These are phyloP conservation scores for Varroa destructor DNA, from an alignment of 1,140 invertebrate genomes.

Conservation along the genomic window DNA sequence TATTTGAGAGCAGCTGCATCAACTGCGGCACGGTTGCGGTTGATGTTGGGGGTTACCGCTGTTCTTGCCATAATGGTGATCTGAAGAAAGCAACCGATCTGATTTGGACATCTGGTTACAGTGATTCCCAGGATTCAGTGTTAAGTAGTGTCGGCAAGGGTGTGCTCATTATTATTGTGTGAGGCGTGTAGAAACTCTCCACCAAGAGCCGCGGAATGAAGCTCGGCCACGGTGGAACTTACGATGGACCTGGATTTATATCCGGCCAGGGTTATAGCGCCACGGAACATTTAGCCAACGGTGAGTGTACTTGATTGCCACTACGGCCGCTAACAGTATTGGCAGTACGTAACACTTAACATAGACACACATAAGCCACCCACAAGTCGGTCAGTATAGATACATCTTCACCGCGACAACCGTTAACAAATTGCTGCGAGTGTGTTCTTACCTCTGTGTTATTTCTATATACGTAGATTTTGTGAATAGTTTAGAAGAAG, in stretches of 20 bases:
- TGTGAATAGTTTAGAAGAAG: too few relatives aligned
- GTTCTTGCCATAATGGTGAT: constrained; percentile 24
- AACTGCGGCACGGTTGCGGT: background rate
- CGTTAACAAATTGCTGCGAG: too few relatives aligned
- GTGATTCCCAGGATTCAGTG: too few relatives aligned
- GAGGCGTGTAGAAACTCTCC: background rate
- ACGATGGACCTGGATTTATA: background rate
- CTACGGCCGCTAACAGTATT: too few relatives aligned
- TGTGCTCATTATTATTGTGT: background rate
- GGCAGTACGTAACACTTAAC: too few relatives aligned
- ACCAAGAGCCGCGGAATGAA: background rate
- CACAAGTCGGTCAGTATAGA: too few relatives aligned
- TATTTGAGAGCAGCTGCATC: background rate
- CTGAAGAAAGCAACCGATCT: constrained; percentile 4
- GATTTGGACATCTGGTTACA: too few relatives aligned
- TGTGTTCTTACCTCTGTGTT: too few relatives aligned
- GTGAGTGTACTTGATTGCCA: background rate
- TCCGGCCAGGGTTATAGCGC: background rate
- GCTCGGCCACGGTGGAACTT: constrained; percentile 5
- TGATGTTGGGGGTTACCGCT: background rate
- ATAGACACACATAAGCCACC: too few relatives aligned
- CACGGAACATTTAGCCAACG: constrained; percentile 23
- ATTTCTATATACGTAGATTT: too few relatives aligned
- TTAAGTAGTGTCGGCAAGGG: background rate
- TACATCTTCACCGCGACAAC: too few relatives aligned